These are phyloP conservation scores for Hemithea aestivaria DNA, from an alignment of 2,888 invertebrate genomes.

Conservation along the genomic window DNA sequence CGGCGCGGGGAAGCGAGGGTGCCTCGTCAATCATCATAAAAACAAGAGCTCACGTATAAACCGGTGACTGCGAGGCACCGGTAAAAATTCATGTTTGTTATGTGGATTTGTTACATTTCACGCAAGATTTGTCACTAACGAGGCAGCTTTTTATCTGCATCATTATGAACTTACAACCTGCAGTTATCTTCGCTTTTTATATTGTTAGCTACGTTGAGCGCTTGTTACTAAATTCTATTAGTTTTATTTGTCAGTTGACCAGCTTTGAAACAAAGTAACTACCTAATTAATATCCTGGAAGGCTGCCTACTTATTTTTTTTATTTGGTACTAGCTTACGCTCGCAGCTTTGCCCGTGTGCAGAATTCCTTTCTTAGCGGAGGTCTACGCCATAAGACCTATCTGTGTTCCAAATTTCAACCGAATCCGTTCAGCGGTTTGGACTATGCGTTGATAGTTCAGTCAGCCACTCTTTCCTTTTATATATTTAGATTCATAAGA, in stretches of 20 bases:
- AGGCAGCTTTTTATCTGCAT: conserved; percentile 27
- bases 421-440: too few relatives aligned
- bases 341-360: too few relatives aligned
- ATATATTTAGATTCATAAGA: too few relatives aligned
- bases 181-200: conserved; percentile 17
- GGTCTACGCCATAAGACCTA: too few relatives aligned
- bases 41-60: conserved; percentile 43
- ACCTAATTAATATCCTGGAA: too few relatives aligned
- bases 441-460: too few relatives aligned
- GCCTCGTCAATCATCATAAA: conserved; percentile 64
- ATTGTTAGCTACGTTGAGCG: conserved; percentile 16
- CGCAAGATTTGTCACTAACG: conserved; percentile 47
- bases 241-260: neutral
- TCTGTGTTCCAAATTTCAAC: too few relatives aligned
- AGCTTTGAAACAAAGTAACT: neutral
- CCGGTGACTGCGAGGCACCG: conserved; percentile 22
- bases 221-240: conserved; percentile 8
- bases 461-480: too few relatives aligned
- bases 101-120: conserved; percentile 59
- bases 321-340: too few relatives aligned
- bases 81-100: conserved; percentile 38
- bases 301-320: too few relatives aligned
- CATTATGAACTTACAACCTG: conserved; percentile 19
- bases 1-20: conserved; percentile 36
- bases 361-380: too few relatives aligned